These are phyloP conservation scores for Drosophila kambysellisi DNA, from an alignment of 2,888 invertebrate species.

Conservation along the genomic window DNA sequence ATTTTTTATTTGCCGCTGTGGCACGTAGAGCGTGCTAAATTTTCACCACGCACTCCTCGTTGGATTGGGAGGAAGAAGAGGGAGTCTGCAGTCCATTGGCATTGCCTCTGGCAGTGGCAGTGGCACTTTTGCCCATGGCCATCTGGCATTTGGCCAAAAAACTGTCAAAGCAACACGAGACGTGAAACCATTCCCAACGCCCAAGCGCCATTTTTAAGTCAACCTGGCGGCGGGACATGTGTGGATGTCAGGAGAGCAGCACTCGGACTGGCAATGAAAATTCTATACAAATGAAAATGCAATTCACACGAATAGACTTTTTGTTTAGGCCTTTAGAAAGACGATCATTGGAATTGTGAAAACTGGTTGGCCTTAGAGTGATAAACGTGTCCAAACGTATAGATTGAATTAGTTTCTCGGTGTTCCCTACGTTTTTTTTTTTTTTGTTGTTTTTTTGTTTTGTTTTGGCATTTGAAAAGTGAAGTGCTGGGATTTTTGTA, in stretches of 20 bases:
- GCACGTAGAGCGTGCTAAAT: slow-evolving; percentile 80
- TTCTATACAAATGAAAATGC: slow-evolving; percentile 81
- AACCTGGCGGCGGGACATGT: slow-evolving; percentile 49
- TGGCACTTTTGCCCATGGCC: slow-evolving; percentile 40
- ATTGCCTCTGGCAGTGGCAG: slow-evolving; percentile 30
- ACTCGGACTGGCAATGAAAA: slow-evolving; percentile 69
- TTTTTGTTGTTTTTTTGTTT: slow-evolving; percentile 34
- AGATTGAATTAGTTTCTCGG: slow-evolving; percentile 78
- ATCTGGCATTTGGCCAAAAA: slow-evolving; percentile 75
- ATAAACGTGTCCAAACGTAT: slow-evolving; percentile 71
- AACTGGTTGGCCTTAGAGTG: slow-evolving; percentile 38
- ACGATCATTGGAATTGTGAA: slow-evolving; percentile 16
- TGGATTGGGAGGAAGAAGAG: slow-evolving; percentile 2
- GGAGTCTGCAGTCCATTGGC: slow-evolving; percentile 46
- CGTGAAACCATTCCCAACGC: slow-evolving; percentile 34
- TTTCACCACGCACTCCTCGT: slow-evolving; percentile 77
- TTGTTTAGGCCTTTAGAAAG: slow-evolving; percentile 45
- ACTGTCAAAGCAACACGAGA: slow-evolving; percentile 78
- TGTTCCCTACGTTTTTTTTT: slow-evolving; percentile 31
- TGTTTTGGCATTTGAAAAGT: slow-evolving; percentile 23
- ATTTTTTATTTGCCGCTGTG: slow-evolving; percentile 74
- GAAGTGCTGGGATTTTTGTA: slow-evolving; percentile 32
- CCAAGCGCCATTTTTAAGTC: slow-evolving; percentile 34
- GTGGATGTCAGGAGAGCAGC: slow-evolving; percentile 62
- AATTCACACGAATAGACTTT: slow-evolving; percentile 71